Evolutionary conservation across 2,888 invertebrate species (phyloP).

Genomic region (Coremacera marginata): DNA sequence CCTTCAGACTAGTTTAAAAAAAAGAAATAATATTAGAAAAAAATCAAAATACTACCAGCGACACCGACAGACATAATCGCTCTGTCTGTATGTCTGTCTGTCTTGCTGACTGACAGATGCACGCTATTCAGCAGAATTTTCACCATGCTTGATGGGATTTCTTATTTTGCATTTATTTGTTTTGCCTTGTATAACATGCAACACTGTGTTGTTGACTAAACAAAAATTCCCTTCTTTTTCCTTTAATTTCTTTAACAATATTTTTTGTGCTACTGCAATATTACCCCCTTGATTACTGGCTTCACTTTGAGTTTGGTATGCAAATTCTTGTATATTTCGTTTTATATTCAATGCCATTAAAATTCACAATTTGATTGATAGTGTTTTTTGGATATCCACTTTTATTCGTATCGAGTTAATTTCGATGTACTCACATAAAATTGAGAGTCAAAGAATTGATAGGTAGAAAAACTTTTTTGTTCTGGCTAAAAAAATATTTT

Average conservation of each 20-base stretch:
- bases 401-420: no score
- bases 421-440: no score
- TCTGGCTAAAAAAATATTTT: no score
- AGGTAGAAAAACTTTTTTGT: no score
- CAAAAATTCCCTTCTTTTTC: not conserved
- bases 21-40: constrained; percentile 2
- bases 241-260: constrained; percentile 1
- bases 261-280: not conserved
- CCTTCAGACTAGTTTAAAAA: constrained; percentile 17
- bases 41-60: constrained; percentile 10
- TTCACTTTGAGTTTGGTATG: not conserved
- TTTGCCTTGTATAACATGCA: constrained; percentile 7
- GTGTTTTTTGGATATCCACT: constrained; percentile 1
- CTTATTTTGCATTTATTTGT: constrained; percentile 17
- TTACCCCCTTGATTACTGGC: constrained; percentile 5
- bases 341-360: not conserved
- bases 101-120: constrained; percentile 2
- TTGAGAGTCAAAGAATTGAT: no score
- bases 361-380: constrained; percentile 28
- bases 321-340: constrained; percentile 13
- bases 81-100: not conserved
- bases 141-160: constrained; percentile 12
- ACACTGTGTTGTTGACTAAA: not conserved
- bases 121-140: constrained; percentile 31
- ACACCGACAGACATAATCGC: not conserved